Evolutionary conservation across 2,797 vertebrate species (phyloP), one percentile per base, ranked within the genome.

Genomic region (Sparus aurata): DNA sequence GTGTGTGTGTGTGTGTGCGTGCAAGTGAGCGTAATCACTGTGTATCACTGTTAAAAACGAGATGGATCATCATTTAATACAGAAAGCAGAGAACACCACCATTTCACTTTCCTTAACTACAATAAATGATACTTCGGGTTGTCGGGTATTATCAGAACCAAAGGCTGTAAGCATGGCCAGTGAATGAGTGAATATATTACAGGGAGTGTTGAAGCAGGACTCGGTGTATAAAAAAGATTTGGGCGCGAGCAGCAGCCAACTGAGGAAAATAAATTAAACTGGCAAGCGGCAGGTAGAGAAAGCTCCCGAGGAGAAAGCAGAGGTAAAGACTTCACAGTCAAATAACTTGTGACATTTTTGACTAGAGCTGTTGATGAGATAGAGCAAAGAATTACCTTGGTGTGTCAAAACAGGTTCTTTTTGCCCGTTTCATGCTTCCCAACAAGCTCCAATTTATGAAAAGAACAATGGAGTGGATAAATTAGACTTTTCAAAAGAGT

Each of bases 321-420:
- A 83, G 76, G 81, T 67, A 80, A 70, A 83, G 79, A 89, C 88
- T 89, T 92, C 90, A 92, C 90, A 90, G 86, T 87, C 84, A 93
- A 91, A 93, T 85, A 90, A 88, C 89, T 89, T 90, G 88, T 90
- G 91, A 94, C 91, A 92, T 87, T 90, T 93, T 72, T 90, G 89
- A 93, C 91, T 89, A 41, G 79, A 89, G 85, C 89, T 86, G 89
- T 89, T 93, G 91, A 92, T 93, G 87, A 93, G 89, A 80, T 82
- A 81, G 85, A 41, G 61, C 77, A 75, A 91, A 92, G 72, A 91
- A 92, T 92, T 91, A 89, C 84, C 83, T 80, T 72, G 60, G 71
- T 87, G 89, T 91, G 91, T 91, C 91, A 93, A 91, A 92, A 89
- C 83, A 65, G 81, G 73, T 86, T 87, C 66, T 73, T 71, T 85